Evolutionary conservation across 2,113 vertebrate genomes (phyloP).

Genomic region (Stercorarius parasiticus): DNA sequence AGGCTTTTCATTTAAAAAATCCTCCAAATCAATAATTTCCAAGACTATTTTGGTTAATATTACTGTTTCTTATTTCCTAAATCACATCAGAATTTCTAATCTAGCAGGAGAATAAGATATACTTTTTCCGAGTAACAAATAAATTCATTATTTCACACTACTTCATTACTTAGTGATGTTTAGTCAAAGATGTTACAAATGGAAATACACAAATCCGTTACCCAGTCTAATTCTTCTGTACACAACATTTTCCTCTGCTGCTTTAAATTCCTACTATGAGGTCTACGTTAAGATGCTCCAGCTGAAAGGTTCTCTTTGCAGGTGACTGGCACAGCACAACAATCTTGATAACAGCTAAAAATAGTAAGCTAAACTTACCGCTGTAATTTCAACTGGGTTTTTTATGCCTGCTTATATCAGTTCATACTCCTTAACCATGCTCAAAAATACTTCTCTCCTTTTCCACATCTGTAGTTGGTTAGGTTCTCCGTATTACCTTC

Average conservation of each 20-base stretch:
- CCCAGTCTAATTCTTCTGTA: not conserved
- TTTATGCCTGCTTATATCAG: not conserved
- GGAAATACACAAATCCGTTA: not conserved
- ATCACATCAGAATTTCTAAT: not conserved
- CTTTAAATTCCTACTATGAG: not conserved
- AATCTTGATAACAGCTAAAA: not conserved
- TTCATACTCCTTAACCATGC: not conserved
- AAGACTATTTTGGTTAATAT: not conserved
- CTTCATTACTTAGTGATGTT: not conserved
- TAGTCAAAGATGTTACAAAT: not conserved
- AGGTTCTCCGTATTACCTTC: not conserved
- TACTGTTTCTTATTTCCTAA: not conserved
- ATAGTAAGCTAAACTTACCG: not conserved
- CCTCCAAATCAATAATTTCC: not conserved
- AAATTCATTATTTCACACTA: not conserved
- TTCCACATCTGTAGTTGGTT: not conserved
- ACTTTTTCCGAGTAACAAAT: not conserved
- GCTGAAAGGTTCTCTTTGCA: not conserved
- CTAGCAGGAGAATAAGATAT: not conserved
- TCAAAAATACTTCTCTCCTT: not conserved
- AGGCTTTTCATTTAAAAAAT: not conserved
- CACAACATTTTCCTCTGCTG: not conserved
- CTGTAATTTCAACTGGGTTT: not conserved
- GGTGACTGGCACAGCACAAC: not conserved
- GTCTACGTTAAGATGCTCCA: not conserved